Percentiles rank a stretch among this genome's conserved stretches.
Conservation (phyloP, 2,113 vertebrate genomes). For the Zootoca vivipara region DNA sequence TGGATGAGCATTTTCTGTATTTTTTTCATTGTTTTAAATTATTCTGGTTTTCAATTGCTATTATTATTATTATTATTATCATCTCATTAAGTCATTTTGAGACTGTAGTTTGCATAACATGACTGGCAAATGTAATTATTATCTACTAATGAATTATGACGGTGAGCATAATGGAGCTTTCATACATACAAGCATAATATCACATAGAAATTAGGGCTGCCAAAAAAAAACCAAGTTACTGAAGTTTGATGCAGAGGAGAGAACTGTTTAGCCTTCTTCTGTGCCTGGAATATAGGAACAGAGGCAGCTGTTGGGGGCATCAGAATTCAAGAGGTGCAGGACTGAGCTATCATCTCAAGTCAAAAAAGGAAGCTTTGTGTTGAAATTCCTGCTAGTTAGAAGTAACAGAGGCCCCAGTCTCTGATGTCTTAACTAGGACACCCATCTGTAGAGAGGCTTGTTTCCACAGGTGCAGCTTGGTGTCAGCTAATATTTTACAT, state of each 20-base stretch:
- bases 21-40: too few species aligned
- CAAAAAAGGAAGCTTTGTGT: constrained; percentile 35
- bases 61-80: too few species aligned
- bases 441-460: constrained; percentile 53
- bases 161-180: too few species aligned
- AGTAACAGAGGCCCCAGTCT: background rate
- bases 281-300: background rate
- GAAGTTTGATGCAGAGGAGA: background rate
- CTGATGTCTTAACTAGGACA: background rate
- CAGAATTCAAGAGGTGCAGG: background rate
- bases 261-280: background rate
- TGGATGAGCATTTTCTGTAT: too few species aligned
- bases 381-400: constrained; percentile 38
- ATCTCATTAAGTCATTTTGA: too few species aligned
- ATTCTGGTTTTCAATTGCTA: too few species aligned
- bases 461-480: constrained; percentile 72
- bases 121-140: too few species aligned
- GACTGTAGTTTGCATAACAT: too few species aligned
- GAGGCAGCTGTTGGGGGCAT: background rate
- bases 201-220: too few species aligned
- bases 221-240: too few species aligned
- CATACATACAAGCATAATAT: too few species aligned
- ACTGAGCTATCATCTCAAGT: background rate
- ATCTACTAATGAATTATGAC: too few species aligned
- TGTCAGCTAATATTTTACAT: constrained; percentile 68